A percentile compares a stretch with the other conserved stretches of the same genome.
phyloP scores from a whole-genome alignment of 2,797 vertebrate genomes.

The Mormyrops attenuatus region DNA sequence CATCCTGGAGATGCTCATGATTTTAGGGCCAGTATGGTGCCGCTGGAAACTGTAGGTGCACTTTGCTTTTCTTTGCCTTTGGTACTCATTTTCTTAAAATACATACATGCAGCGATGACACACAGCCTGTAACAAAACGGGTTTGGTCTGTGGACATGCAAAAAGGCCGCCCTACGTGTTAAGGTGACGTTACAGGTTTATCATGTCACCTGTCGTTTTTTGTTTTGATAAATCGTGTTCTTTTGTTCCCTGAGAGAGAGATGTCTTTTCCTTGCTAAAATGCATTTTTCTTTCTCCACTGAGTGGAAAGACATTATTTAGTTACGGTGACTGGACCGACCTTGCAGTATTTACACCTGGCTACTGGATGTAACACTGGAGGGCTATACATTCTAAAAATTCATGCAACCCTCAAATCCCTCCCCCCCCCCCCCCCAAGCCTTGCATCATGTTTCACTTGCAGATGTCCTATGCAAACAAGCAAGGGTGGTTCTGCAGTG shows the following conservation, averaged over 20 bases:
- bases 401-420: not conserved
- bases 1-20: not conserved
- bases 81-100: not conserved
- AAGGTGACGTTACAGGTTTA: not conserved
- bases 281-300: not conserved
- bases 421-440: not conserved
- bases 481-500: not conserved
- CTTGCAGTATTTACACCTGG: not conserved
- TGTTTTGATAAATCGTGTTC: not conserved
- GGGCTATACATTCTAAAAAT: not conserved
- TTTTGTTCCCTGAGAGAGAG: not conserved
- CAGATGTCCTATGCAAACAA: not conserved
- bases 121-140: not conserved
- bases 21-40: not conserved
- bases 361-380: not conserved
- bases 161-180: not conserved
- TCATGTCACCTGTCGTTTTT: not conserved
- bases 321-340: not conserved
- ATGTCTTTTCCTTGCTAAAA: not conserved
- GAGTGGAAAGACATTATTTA: not conserved
- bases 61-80: not conserved
- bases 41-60: not conserved
- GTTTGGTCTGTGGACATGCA: not conserved
- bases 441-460: not conserved
- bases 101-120: not conserved